These are phyloP conservation scores for Pachyramphus minor DNA, from an alignment of 2,113 vertebrate genomes.

Conservation along the genomic window DNA sequence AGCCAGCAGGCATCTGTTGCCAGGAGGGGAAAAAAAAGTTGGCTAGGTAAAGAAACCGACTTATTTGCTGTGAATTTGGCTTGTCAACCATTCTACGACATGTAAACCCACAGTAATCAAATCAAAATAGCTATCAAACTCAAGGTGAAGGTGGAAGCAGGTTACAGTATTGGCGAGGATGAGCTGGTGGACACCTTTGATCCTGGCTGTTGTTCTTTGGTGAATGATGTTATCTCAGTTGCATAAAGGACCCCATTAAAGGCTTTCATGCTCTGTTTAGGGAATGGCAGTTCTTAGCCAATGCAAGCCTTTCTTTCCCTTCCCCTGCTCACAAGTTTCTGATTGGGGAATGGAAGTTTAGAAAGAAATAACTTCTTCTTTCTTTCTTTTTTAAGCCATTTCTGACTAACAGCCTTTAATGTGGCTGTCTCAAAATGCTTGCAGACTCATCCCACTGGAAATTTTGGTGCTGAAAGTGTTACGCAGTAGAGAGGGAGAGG, in stretches of 20 bases:
- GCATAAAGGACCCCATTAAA: conserved; percentile 49
- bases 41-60: background rate
- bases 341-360: conserved; percentile 56
- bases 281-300: conserved; percentile 40
- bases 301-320: conserved; percentile 41
- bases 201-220: conserved; percentile 47
- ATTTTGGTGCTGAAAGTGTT: background rate
- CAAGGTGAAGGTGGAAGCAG: conserved; percentile 11
- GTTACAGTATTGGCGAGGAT: background rate
- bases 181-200: background rate
- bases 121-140: conserved; percentile 30
- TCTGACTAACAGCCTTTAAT: conserved; percentile 23
- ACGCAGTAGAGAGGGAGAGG: background rate
- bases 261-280: conserved; percentile 32
- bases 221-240: conserved; percentile 59
- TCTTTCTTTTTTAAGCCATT: conserved; percentile 6
- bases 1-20: conserved; percentile 49
- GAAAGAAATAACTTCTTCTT: conserved; percentile 16
- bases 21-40: conserved; percentile 22
- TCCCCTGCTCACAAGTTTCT: conserved; percentile 54
- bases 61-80: conserved; percentile 21
- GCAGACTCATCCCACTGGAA: background rate
- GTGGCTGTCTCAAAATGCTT: background rate
- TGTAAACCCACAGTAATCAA: conserved; percentile 20
- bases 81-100: background rate